Percentiles rank a stretch among this genome's conserved stretches.
Conservation (phyloP, 2,113 vertebrate genomes). For the Jacana jacana region DNA sequence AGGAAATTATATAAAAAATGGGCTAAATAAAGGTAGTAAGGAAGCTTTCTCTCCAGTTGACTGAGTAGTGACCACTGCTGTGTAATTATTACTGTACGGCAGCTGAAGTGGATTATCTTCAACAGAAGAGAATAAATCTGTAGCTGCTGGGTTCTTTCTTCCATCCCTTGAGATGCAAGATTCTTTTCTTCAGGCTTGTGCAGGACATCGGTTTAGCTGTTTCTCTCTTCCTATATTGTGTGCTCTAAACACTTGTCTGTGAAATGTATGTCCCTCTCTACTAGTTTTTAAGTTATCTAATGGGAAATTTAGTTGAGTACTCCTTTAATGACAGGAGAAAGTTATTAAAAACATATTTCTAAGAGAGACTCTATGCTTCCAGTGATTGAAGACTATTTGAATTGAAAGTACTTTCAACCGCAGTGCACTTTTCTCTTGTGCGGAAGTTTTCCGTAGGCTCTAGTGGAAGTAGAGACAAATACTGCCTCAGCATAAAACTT, state of each 20-base stretch:
- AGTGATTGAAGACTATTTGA: background rate
- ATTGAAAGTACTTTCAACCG: background rate
- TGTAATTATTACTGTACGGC: background rate
- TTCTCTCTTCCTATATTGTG: background rate
- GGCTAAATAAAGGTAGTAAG: background rate
- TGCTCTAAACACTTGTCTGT: background rate
- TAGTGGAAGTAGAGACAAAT: background rate
- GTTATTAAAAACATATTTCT: background rate
- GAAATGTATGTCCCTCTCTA: background rate
- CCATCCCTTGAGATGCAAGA: background rate
- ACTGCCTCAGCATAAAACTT: background rate
- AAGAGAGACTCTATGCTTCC: background rate
- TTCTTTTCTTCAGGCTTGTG: background rate
- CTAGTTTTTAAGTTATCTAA: background rate
- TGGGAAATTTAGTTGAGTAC: background rate
- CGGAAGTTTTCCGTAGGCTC: background rate
- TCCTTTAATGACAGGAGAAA: background rate
- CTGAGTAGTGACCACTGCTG: background rate
- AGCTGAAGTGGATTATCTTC: background rate
- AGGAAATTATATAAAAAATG: background rate
- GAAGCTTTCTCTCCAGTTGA: background rate
- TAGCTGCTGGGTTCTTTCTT: background rate
- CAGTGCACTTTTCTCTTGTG: fast-evolving
- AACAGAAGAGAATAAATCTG: background rate
- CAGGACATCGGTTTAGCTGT: background rate